Percentiles rank a stretch among this genome's conserved stretches.
phyloP scores from a whole-genome alignment of 2,888 invertebrate species.

The Pilophorus perplexus region DNA sequence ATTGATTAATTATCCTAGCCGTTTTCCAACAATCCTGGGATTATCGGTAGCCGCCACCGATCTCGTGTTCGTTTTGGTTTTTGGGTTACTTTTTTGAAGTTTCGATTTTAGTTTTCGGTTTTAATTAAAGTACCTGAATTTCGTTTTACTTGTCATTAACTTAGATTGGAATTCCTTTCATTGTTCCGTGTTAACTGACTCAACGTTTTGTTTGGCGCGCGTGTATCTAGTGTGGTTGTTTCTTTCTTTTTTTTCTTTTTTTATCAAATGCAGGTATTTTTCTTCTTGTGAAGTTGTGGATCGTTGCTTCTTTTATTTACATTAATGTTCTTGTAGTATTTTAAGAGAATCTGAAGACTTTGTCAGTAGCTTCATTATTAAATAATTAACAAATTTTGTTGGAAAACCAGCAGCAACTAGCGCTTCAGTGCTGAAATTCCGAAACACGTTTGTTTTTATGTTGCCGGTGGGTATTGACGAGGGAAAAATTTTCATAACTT shows the following conservation, averaged over 20 bases:
- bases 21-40: no score
- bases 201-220: not conserved
- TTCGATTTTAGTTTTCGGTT: no score
- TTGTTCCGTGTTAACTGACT: no score
- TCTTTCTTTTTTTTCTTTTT: not conserved
- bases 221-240: not conserved
- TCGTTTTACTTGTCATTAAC: not conserved
- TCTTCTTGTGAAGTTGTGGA: not conserved
- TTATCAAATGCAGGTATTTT: not conserved
- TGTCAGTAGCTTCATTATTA: not conserved
- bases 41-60: no score
- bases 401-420: not conserved
- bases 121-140: no score
- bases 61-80: no score
- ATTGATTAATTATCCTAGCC: no score
- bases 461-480: no score
- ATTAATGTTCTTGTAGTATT: no score
- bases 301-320: not conserved
- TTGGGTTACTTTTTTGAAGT: no score
- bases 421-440: not conserved
- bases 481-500: no score
- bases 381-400: not conserved
- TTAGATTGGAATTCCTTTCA: not conserved
- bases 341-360: no score
- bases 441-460: not conserved